Evolutionary conservation across 2,888 invertebrate species (phyloP).

Genomic region (Drosophila paramelanica): DNA sequence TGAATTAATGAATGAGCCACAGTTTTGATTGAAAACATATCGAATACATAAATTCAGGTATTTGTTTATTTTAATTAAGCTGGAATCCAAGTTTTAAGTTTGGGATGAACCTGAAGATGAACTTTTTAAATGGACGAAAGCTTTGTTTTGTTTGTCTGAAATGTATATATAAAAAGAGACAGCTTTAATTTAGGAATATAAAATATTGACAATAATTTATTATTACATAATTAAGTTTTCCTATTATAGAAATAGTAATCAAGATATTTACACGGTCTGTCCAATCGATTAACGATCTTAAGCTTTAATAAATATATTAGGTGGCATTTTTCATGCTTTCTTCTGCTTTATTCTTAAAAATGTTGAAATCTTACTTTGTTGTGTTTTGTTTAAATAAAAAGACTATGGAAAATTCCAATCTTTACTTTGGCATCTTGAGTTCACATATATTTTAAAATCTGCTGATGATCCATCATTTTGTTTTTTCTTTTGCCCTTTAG

Average conservation of each 20-base stretch:
- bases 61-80: conserved; percentile 11
- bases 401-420: conserved; percentile 21
- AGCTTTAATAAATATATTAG: conserved; percentile 17
- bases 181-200: not conserved
- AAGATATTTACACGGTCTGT: conserved; percentile 27
- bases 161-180: not conserved
- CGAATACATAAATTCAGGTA: conserved; percentile 18
- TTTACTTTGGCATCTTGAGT: conserved; percentile 10
- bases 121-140: not conserved
- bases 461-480: conserved; percentile 50
- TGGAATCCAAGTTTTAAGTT: not conserved
- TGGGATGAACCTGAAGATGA: conserved; percentile 2
- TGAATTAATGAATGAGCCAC: conserved; percentile 38
- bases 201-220: not conserved
- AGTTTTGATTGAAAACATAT: conserved; percentile 25
- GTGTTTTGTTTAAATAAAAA: conserved; percentile 7
- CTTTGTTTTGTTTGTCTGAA: not conserved
- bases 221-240: no score
- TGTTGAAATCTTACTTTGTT: not conserved
- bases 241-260: no score
- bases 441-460: conserved; percentile 3
- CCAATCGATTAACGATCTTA: conserved; percentile 11
- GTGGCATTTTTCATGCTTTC: conserved; percentile 40
- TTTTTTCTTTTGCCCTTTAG: conserved; percentile 5
- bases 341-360: conserved; percentile 7